Percentiles rank a stretch among this genome's conserved stretches.
Conservation (phyloP, 2,113 vertebrate species). For the Saguinus imperator region DNA sequence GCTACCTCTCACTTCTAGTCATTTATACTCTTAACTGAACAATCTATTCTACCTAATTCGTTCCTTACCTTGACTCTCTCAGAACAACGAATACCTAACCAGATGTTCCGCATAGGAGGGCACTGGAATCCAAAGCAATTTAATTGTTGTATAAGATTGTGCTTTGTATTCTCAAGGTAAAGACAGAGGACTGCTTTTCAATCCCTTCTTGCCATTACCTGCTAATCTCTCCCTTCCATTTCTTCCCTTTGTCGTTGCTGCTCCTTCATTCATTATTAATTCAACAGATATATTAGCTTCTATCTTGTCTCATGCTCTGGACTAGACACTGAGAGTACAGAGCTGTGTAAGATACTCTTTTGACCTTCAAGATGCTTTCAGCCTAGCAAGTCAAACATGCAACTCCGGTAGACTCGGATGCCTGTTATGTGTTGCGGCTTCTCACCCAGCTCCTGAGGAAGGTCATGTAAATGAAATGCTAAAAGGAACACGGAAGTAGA, state of each 20-base stretch:
- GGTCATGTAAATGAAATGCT: neutral
- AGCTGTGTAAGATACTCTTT: neutral
- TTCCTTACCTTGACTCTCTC: neutral
- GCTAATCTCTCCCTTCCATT: neutral
- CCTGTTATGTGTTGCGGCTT: rapidly evolving
- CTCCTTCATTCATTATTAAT: neutral
- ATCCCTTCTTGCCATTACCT: neutral
- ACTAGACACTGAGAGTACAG: neutral
- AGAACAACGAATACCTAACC: neutral
- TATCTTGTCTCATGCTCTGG: neutral
- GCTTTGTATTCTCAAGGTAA: neutral
- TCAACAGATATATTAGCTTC: neutral
- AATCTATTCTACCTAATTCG: neutral
- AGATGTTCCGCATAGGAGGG: neutral
- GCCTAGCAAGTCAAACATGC: neutral
- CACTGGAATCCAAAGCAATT: neutral
- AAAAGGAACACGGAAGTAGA: neutral
- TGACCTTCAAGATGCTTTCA: neutral
- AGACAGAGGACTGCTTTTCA: neutral
- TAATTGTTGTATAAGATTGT: neutral
- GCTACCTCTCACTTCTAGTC: neutral
- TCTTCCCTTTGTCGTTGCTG: neutral
- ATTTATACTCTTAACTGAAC: neutral
- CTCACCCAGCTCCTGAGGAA: neutral
- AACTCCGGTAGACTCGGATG: too few species aligned